Conservation (phyloP, 2,797 vertebrate species). For the Anguilla pacifica region DNA sequence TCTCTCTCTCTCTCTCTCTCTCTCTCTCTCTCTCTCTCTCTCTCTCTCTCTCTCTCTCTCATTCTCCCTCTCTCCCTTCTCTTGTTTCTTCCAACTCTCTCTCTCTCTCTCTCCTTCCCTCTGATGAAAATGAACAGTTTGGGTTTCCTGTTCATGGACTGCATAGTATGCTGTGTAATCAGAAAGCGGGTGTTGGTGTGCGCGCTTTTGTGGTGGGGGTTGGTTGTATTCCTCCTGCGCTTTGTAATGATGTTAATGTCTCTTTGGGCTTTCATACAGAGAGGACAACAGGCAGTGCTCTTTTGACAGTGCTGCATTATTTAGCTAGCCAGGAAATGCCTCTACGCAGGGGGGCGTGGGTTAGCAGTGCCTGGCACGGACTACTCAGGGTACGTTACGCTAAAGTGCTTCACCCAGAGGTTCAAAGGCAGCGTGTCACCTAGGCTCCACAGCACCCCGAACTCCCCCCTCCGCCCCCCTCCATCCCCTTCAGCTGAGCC, state of each 20-base stretch:
- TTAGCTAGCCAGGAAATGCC: slow-evolving; percentile 6
- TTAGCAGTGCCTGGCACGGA: not conserved
- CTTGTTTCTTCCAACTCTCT: no score
- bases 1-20: not conserved
- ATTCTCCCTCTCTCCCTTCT: not conserved
- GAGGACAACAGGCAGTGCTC: not conserved
- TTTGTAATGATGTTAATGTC: not conserved
- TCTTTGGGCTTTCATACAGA: not conserved
- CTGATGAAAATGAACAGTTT: not conserved
- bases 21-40: not conserved
- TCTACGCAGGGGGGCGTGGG: not conserved
- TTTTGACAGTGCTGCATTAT: slow-evolving; percentile 10
- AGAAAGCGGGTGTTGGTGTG: not conserved
- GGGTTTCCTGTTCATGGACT: slow-evolving; percentile 6
- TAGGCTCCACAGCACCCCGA: not conserved
- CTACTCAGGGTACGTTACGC: not conserved
- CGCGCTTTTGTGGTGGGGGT: not conserved
- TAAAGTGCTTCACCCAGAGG: not conserved
- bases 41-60: not conserved
- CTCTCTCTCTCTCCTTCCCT: not conserved
- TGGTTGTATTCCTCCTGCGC: not conserved
- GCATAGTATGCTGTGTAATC: slow-evolving; percentile 14
- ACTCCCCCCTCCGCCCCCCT: not conserved
- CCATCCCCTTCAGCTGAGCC: not conserved
- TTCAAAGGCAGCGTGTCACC: not conserved